Percentiles rank a stretch among this genome's conserved stretches.
Conservation (phyloP, 2,113 vertebrate genomes). For the Noctilio leporinus region DNA sequence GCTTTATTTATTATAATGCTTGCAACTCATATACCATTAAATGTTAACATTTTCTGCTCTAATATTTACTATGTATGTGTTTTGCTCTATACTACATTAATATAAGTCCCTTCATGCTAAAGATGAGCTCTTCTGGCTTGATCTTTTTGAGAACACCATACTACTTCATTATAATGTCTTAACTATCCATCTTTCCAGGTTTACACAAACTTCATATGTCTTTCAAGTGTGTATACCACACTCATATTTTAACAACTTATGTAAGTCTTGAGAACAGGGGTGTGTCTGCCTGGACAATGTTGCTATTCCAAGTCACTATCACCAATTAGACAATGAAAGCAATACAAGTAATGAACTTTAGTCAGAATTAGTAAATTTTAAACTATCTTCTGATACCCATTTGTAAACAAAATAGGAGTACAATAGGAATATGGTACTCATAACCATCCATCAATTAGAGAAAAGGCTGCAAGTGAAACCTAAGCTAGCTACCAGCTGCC, state of each 20-base stretch:
- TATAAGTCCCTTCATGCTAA: neutral
- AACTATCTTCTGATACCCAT: neutral
- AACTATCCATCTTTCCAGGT: neutral
- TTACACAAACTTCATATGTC: neutral
- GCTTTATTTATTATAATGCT: neutral
- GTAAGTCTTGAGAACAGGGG: constrained; percentile 41
- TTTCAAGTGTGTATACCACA: neutral
- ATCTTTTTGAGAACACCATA: neutral
- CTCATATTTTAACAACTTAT: constrained; percentile 35
- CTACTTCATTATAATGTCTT: neutral
- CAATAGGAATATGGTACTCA: neutral
- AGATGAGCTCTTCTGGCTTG: neutral
- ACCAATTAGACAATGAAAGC: constrained; percentile 41
- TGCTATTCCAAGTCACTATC: neutral
- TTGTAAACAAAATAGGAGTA: neutral
- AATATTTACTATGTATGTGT: neutral
- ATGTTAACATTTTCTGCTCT: neutral
- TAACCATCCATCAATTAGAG: neutral
- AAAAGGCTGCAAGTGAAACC: too few relatives aligned
- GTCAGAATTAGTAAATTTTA: neutral
- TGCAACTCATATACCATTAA: neutral
- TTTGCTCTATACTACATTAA: neutral
- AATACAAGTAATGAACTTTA: neutral
- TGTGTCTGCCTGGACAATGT: constrained; percentile 63
- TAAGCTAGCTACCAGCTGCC: too few relatives aligned